These are phyloP conservation scores for Ceratosolen fusciceps DNA, from an alignment of 1,140 invertebrate genomes.

Conservation along the genomic window DNA sequence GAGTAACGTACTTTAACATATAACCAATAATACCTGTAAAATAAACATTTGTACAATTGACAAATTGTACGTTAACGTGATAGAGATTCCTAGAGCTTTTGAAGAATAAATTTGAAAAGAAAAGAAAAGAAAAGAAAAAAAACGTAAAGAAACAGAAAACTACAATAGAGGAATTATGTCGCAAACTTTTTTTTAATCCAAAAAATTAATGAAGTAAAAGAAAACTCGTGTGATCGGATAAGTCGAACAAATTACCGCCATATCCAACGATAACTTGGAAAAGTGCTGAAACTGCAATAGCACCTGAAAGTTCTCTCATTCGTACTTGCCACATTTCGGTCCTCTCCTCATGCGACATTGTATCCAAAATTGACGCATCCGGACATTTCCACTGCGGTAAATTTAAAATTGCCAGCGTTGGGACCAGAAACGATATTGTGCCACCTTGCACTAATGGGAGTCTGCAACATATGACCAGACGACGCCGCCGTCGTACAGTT, in stretches of 20 bases:
- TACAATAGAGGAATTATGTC: no score
- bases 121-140: no score
- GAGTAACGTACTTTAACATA: slow-evolving; percentile 82
- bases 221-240: no score
- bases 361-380: slow-evolving; percentile 67
- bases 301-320: slow-evolving; percentile 88
- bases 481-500: no score
- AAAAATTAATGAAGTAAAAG: no score
- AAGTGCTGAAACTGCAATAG: slow-evolving; percentile 85
- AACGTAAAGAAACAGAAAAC: neutral
- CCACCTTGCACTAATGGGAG: slow-evolving; percentile 84
- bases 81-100: no score
- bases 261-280: slow-evolving; percentile 84
- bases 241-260: slow-evolving; percentile 68
- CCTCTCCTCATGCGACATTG: slow-evolving; percentile 74
- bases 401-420: slow-evolving; percentile 86
- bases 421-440: slow-evolving; percentile 88
- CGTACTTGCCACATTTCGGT: slow-evolving; percentile 82
- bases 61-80: no score
- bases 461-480: slow-evolving; percentile 64
- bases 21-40: slow-evolving; percentile 80
- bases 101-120: no score
- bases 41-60: neutral
- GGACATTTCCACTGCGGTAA: slow-evolving; percentile 87
- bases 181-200: no score